Evolutionary conservation across 2,888 invertebrate genomes (phyloP).

Genomic region (Fragum fragum): DNA sequence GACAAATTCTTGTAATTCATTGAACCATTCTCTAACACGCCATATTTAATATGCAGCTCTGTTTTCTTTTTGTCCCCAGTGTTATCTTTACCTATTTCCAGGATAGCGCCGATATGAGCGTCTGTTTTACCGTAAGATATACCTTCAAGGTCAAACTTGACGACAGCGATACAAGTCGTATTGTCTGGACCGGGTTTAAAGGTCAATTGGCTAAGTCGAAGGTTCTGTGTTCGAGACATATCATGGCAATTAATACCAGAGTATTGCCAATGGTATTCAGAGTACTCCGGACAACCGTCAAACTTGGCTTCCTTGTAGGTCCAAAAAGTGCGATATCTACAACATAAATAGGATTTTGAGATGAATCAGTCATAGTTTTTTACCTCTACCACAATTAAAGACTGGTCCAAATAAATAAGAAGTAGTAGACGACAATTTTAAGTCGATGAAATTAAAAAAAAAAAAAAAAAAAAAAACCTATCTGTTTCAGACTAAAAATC

Average conservation of each 20-base stretch:
- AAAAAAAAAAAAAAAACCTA: too few relatives aligned
- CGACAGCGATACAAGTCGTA: constrained; percentile 14
- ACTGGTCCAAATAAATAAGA: too few relatives aligned
- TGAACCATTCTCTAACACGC: constrained; percentile 12
- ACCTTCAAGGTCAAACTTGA: constrained; percentile 49
- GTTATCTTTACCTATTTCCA: constrained; percentile 25
- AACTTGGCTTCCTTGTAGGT: constrained; percentile 48
- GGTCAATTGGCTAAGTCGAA: constrained; percentile 31
- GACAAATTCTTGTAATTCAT: constrained; percentile 17
- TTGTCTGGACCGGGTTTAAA: neutral
- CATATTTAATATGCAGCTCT: constrained; percentile 16
- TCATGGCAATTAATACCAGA: constrained; percentile 24
- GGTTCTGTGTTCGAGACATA: constrained; percentile 4
- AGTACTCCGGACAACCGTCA: constrained; percentile 58
- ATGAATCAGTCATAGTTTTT: too few relatives aligned
- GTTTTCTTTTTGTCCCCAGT: neutral
- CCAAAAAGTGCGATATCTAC: constrained; percentile 57
- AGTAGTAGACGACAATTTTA: too few relatives aligned
- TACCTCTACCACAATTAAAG: too few relatives aligned
- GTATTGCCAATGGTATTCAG: constrained; percentile 54
- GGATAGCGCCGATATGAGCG: constrained; percentile 45
- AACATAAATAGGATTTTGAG: neutral
- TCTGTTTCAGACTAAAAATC: too few relatives aligned
- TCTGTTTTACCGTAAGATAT: constrained; percentile 48
- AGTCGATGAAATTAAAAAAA: too few relatives aligned